phyloP scores from a whole-genome alignment of 2,888 invertebrate species.

The Seira ritae region DNA sequence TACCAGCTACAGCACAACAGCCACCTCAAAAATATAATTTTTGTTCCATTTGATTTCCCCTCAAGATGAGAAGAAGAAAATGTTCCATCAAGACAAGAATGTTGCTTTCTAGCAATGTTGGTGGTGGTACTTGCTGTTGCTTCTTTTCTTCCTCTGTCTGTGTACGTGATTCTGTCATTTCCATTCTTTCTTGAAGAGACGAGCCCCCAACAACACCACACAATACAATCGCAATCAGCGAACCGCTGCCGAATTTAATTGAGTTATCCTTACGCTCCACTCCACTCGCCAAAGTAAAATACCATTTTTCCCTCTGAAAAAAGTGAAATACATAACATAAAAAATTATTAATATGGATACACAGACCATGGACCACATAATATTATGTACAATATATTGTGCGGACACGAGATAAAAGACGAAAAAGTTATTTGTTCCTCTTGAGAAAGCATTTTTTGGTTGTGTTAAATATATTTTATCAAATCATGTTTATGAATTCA shows the following conservation, averaged over 20 bases:
- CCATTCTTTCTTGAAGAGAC: background rate
- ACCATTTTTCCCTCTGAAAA: too few species aligned
- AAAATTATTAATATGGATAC: too few species aligned
- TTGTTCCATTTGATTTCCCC: background rate
- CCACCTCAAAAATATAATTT: too few species aligned
- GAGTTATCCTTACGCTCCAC: slow-evolving; percentile 16
- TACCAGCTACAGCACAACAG: background rate
- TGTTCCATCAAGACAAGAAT: background rate
- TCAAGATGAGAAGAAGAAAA: background rate
- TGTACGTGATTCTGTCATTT: slow-evolving; percentile 7
- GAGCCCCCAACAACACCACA: background rate
- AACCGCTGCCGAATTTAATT: slow-evolving; percentile 11
- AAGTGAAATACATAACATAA: too few species aligned
- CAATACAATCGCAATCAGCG: background rate
- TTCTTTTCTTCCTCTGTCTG: too few species aligned
- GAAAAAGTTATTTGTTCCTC: too few species aligned
- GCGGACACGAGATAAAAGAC: too few species aligned
- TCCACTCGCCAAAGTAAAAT: background rate
- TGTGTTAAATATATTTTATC: too few species aligned
- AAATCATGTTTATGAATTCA: background rate
- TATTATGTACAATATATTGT: too few species aligned
- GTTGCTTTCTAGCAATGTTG: background rate
- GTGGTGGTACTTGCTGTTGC: background rate
- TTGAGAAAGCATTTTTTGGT: too few species aligned
- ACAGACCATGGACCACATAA: too few species aligned